Base-by-base conservation (phyloP, 1,140 invertebrate species). In the Andricus grossulariae region DNA sequence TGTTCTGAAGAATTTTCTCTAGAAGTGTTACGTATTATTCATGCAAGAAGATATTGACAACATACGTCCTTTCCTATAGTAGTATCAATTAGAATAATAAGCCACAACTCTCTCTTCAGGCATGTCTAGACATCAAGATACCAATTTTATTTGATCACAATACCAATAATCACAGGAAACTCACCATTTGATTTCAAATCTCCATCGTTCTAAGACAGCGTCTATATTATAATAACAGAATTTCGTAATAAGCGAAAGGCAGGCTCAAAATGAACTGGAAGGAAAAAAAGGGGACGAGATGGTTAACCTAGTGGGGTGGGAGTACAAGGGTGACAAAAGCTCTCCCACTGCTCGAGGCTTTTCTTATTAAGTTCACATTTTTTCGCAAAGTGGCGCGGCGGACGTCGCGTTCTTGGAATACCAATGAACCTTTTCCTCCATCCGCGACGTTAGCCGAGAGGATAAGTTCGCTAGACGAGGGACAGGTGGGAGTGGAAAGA, bases 331-430 rank as follows among this genome's bases (percentile, higher is more conserved):
- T 81, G 83, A 88, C 86, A 87, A 90, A 90, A 90, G 89, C 88
- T 88, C 85, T 88, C 85, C 75, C 82, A 82, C 84, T 86, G 81
- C 83, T 85, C 83, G 79, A 88, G 89, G 89, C 88, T 90, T 91
- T 90, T 89, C 89, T 91, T 91, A 91, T 91, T 91, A 91, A 91
- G 90, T 91, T 90, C 82, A 88, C 89, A 91, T 90, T 91, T 90
- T 91, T 90, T 91, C 87, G 86, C 80, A 89, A 91, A 90, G 89
- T 88, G 86, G 83, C 80, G 84, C 84, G 85, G 81, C 86, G 87
- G 85, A 75, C 76, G 32, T 75, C 75, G 77, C 81, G 84, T 79
- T 76, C 70, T 50, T 74, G 77, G 90, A 89, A 91, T 91, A 91
- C 85, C 90, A 91, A 91, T 91, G 90, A 91, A 85, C 80, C 80